Conservation (phyloP, 2,797 vertebrate genomes). For the Falco biarmicus region DNA sequence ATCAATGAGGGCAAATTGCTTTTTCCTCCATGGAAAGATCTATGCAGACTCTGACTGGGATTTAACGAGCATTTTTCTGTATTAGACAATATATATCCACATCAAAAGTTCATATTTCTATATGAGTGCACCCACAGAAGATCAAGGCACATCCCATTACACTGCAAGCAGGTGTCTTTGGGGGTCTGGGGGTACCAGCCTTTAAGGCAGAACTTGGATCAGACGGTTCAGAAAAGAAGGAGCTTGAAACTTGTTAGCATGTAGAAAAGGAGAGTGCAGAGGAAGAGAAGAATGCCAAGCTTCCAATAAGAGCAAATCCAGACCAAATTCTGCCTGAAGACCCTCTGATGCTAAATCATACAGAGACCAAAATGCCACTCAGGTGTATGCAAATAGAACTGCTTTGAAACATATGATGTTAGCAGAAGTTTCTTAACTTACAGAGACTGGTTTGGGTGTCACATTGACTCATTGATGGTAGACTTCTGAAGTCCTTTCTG, state of each 20-base stretch:
- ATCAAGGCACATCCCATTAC: background rate
- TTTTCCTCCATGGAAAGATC: background rate
- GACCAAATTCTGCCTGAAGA: background rate
- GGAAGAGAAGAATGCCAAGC: background rate
- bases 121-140: background rate
- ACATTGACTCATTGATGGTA: background rate
- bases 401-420: background rate
- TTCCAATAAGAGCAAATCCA: background rate
- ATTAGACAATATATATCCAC: background rate
- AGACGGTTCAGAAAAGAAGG: background rate
- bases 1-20: background rate
- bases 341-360: background rate
- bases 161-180: background rate
- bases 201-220: background rate
- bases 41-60: background rate
- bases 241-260: background rate
- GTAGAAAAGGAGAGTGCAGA: background rate
- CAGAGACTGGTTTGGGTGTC: background rate
- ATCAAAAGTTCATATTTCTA: background rate
- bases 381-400: rapidly evolving
- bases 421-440: background rate
- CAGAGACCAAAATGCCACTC: background rate
- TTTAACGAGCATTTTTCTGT: background rate
- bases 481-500: background rate
- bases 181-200: background rate